Conservation (phyloP, 2,888 invertebrate genomes). For the Melanargia galathea region DNA sequence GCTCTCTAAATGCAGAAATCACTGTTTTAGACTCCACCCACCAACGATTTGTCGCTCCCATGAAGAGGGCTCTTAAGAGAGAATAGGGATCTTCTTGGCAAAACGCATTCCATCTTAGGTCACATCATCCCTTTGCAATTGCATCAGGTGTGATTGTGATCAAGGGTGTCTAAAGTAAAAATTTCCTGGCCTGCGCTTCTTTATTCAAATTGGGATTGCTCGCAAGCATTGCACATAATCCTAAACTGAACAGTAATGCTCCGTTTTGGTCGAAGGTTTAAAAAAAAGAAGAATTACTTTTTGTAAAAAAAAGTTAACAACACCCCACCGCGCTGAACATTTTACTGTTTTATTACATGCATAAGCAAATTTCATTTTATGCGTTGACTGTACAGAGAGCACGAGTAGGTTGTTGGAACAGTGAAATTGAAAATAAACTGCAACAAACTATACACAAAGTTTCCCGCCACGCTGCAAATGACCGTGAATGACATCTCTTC, state of each 20-base stretch:
- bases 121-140: no score
- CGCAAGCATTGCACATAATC: no score
- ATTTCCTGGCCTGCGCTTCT: no score
- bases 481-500: constrained; percentile 57
- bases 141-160: no score
- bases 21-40: no score
- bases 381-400: not conserved
- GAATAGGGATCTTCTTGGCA: no score
- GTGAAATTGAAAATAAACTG: constrained; percentile 49
- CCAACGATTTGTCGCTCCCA: no score
- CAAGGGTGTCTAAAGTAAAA: no score
- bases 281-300: not conserved
- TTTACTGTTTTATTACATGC: constrained; percentile 14
- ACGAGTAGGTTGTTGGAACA: constrained; percentile 39
- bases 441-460: constrained; percentile 42
- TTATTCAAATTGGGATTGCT: no score
- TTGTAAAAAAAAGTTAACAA: not conserved
- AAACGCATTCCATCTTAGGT: no score
- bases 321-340: not conserved
- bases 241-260: not conserved
- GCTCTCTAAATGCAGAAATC: no score
- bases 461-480: constrained; percentile 57
- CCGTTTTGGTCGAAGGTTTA: not conserved
- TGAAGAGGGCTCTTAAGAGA: no score
- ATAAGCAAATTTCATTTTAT: constrained; percentile 21